phyloP scores from a whole-genome alignment of 2,888 invertebrate species.

The Chirona hameri region DNA sequence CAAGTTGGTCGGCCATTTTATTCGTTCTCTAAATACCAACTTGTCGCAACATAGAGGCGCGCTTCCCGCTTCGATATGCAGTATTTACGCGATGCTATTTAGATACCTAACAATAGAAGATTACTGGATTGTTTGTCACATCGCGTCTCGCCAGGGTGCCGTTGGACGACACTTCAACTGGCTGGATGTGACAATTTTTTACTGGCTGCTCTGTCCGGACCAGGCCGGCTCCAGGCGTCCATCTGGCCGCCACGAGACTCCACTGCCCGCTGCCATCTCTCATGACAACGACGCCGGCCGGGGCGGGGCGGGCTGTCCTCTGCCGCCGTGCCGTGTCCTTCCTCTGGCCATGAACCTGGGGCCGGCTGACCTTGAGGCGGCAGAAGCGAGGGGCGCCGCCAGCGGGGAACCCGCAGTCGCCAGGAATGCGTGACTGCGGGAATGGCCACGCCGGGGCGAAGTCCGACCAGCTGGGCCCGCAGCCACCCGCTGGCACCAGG shows the following conservation, averaged over 20 bases:
- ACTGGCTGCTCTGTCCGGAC: neutral
- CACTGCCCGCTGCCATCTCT: neutral
- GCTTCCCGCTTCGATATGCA: too few species aligned
- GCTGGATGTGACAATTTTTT: too few species aligned
- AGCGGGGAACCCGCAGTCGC: neutral
- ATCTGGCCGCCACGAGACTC: neutral
- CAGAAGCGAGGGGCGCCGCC: neutral
- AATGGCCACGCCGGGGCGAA: neutral
- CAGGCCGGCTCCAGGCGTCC: neutral
- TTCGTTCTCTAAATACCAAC: too few species aligned
- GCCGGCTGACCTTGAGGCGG: neutral
- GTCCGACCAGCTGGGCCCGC: neutral
- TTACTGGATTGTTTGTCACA: too few species aligned
- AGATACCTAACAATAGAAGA: too few species aligned
- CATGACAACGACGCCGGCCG: too few species aligned
- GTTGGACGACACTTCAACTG: too few species aligned
- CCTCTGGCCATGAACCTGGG: slow-evolving; percentile 1
- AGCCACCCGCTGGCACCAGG: too few species aligned
- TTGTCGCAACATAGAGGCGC: too few species aligned
- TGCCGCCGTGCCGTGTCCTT: neutral
- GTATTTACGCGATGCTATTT: too few species aligned
- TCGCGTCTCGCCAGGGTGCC: too few species aligned
- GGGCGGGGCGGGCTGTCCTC: neutral
- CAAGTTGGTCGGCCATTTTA: too few species aligned
- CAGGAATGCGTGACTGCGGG: neutral